Percentiles rank a stretch among this genome's conserved stretches.
These are phyloP conservation scores for Mimas tiliae DNA, from an alignment of 2,888 invertebrate genomes.

Conservation along the genomic window DNA sequence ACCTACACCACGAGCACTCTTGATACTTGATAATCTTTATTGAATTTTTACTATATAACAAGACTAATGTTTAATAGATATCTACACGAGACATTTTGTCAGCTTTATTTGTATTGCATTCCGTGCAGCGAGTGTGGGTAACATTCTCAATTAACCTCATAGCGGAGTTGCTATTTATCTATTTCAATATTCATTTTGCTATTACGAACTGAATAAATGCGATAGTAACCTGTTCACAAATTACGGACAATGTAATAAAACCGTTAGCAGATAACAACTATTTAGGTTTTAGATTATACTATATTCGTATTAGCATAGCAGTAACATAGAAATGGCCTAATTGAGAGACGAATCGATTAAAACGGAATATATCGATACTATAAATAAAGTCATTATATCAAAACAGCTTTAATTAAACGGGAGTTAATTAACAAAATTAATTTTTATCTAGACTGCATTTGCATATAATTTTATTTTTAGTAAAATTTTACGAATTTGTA, in stretches of 20 bases:
- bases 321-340: slow-evolving; percentile 19
- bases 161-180: slow-evolving; percentile 13
- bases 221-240: slow-evolving; percentile 19
- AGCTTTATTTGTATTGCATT: slow-evolving; percentile 19
- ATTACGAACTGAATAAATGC: neutral
- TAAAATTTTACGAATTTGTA: too few relatives aligned
- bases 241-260: slow-evolving; percentile 20
- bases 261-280: slow-evolving; percentile 14
- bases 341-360: slow-evolving; percentile 8
- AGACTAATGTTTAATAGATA: slow-evolving; percentile 36
- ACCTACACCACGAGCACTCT: slow-evolving; percentile 53
- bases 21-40: slow-evolving; percentile 65
- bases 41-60: slow-evolving; percentile 36
- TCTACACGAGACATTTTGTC: slow-evolving; percentile 6
- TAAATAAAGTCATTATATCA: neutral
- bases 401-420: neutral
- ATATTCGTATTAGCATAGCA: slow-evolving; percentile 19
- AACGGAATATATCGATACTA: slow-evolving; percentile 7
- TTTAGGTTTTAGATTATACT: slow-evolving; percentile 9
- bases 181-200: slow-evolving; percentile 16
- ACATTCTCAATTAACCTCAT: slow-evolving; percentile 25
- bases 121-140: slow-evolving; percentile 24
- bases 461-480: too few relatives aligned
- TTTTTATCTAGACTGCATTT: neutral
- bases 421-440: neutral